These are phyloP conservation scores for Chionoecetes opilio DNA, from an alignment of 1,140 invertebrate species.

Conservation along the genomic window DNA sequence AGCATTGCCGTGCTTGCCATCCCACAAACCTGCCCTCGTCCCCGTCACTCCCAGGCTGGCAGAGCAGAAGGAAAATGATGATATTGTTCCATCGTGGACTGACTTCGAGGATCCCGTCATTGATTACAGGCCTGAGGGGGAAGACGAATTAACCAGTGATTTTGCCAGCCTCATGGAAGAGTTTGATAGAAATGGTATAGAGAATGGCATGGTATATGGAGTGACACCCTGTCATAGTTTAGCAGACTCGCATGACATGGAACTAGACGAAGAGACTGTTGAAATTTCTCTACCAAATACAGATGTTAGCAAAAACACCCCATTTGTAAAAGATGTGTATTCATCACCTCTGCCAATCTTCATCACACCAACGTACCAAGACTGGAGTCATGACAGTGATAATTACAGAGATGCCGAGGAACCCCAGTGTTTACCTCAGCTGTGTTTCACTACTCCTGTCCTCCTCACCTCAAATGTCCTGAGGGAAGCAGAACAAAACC, in stretches of 20 bases:
- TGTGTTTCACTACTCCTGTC: constrained; percentile 67
- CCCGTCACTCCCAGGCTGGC: not conserved
- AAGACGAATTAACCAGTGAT: constrained; percentile 37
- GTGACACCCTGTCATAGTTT: constrained; percentile 49
- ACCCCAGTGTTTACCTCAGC: constrained; percentile 52
- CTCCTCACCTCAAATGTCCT: constrained; percentile 62
- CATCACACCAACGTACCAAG: constrained; percentile 63
- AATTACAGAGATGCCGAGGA: not conserved
- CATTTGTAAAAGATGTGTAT: not conserved
- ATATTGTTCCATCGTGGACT: too few species aligned
- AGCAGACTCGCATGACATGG: constrained; percentile 46
- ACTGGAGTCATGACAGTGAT: not conserved
- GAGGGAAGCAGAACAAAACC: constrained; percentile 35
- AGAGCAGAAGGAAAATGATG: not conserved
- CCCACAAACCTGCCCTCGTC: not conserved
- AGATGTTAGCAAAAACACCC: not conserved
- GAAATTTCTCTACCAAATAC: too few species aligned
- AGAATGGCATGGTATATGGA: constrained; percentile 64
- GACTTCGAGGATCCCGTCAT: not conserved
- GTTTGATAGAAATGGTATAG: constrained; percentile 69
- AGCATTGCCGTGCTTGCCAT: not conserved
- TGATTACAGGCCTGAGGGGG: not conserved
- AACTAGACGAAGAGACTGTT: not conserved
- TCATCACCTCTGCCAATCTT: constrained; percentile 47
- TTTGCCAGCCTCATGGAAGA: constrained; percentile 70